These are phyloP conservation scores for Muschampia plurimacula DNA, from an alignment of 2,888 invertebrate species.

Conservation along the genomic window DNA sequence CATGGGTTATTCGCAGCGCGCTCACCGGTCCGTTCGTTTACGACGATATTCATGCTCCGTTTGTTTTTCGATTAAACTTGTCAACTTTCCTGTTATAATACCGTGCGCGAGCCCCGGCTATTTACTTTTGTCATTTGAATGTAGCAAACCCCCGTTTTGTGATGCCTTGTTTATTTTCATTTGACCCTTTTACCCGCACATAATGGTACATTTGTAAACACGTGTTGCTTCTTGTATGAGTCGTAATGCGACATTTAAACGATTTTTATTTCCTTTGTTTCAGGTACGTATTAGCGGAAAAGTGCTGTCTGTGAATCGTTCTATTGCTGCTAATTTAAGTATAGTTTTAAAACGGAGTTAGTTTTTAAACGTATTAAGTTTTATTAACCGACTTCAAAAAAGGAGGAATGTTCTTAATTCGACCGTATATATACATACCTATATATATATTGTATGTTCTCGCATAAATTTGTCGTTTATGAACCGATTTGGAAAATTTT, in stretches of 20 bases:
- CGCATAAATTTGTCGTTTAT: too few relatives aligned
- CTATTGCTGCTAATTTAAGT: too few relatives aligned
- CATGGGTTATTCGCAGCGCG: constrained; percentile 25
- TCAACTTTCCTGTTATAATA: constrained; percentile 43
- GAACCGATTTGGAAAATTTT: too few relatives aligned
- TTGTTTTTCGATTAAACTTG: constrained; percentile 51
- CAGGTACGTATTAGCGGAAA: too few relatives aligned
- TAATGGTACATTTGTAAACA: constrained; percentile 33
- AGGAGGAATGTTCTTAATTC: too few relatives aligned
- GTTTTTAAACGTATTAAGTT: too few relatives aligned
- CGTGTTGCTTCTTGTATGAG: constrained; percentile 22
- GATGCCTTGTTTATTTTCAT: constrained; percentile 35
- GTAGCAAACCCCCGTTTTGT: constrained; percentile 48
- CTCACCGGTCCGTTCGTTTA: constrained; percentile 38
- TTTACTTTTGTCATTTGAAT: constrained; percentile 61
- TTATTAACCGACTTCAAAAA: too few relatives aligned
- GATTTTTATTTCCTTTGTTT: constrained; percentile 45
- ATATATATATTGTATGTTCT: too few relatives aligned
- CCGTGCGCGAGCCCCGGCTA: constrained; percentile 47
- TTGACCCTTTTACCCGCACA: constrained; percentile 38
- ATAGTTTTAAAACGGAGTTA: too few relatives aligned
- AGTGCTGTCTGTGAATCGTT: too few relatives aligned
- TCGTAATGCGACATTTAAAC: constrained; percentile 13
- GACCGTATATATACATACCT: too few relatives aligned
- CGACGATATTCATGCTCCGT: constrained; percentile 49